Evolutionary conservation across 2,888 invertebrate species (phyloP).

Genomic region (Agrilus cyanescens): DNA sequence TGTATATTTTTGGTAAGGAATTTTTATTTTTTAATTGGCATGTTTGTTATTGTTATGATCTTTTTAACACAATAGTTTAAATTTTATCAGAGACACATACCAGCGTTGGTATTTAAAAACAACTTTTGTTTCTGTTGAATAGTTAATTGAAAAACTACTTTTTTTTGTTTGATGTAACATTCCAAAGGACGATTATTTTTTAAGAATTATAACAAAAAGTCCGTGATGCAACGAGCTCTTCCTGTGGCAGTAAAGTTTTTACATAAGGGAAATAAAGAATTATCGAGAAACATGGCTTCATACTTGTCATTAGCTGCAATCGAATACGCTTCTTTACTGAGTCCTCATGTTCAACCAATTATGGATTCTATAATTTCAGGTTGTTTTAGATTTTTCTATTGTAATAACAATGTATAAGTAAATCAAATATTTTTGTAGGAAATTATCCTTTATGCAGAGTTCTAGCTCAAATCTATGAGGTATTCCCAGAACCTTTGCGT

Average conservation of each 20-base stretch:
- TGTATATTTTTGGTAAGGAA: slow-evolving; percentile 74
- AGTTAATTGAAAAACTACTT: no score
- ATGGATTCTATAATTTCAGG: slow-evolving; percentile 84
- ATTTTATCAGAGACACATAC: no score
- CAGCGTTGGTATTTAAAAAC: no score
- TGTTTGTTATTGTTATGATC: no score
- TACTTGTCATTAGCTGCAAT: slow-evolving; percentile 88
- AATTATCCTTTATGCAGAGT: slow-evolving; percentile 82
- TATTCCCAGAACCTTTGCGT: slow-evolving; percentile 75
- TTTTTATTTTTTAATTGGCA: no score
- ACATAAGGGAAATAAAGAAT: slow-evolving; percentile 79
- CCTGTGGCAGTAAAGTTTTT: slow-evolving; percentile 87
- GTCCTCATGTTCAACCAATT: slow-evolving; percentile 79
- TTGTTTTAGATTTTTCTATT: slow-evolving; percentile 24
- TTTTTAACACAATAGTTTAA: no score
- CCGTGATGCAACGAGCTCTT: slow-evolving; percentile 71
- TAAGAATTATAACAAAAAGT: slow-evolving; percentile 57
- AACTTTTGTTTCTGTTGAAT: no score
- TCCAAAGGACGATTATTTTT: slow-evolving; percentile 16
- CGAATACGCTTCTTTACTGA: slow-evolving; percentile 74
- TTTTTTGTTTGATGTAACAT: neutral
- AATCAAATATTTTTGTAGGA: slow-evolving; percentile 42
- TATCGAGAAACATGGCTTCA: slow-evolving; percentile 81
- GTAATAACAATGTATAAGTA: neutral
- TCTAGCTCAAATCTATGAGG: slow-evolving; percentile 80